Evolutionary conservation across 2,797 vertebrate species (phyloP).

Genomic region (Enteromius afrohamiltoni): DNA sequence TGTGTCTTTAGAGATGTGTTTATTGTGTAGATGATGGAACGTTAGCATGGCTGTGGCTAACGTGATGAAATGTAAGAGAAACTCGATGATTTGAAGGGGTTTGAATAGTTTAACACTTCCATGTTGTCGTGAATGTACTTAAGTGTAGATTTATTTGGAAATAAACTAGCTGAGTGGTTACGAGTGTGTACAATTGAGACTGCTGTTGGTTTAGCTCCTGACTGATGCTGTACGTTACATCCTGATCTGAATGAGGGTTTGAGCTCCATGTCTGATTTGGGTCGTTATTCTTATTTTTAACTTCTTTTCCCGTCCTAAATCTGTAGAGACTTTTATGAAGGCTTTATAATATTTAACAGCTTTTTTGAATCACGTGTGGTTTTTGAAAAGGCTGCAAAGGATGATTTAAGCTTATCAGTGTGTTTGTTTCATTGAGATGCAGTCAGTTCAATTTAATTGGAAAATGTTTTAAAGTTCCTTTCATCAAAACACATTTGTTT

Average conservation of each 20-base stretch:
- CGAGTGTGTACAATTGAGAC: neutral
- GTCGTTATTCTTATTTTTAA: neutral
- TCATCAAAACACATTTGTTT: neutral
- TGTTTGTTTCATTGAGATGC: neutral
- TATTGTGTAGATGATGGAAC: neutral
- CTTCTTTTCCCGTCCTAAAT: neutral
- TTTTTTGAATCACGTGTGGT: neutral
- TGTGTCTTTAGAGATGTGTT: slow-evolving; percentile 5
- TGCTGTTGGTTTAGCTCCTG: slow-evolving; percentile 7
- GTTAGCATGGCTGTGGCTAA: slow-evolving; percentile 40
- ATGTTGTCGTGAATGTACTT: neutral
- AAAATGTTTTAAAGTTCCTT: neutral
- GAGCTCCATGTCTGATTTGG: neutral
- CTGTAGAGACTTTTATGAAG: neutral
- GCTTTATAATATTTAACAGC: neutral
- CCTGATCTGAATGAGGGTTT: slow-evolving; percentile 16
- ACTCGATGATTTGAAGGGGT: neutral
- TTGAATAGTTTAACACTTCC: neutral
- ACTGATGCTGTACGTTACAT: slow-evolving; percentile 9
- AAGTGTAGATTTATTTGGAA: neutral
- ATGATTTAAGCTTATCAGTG: neutral
- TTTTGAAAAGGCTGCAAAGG: neutral
- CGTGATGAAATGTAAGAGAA: slow-evolving; percentile 14
- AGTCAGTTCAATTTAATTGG: neutral
- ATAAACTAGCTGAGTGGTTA: neutral